phyloP scores from a whole-genome alignment of 92 coral and sea anemone genomes.

The Desmophyllum pertusum region DNA sequence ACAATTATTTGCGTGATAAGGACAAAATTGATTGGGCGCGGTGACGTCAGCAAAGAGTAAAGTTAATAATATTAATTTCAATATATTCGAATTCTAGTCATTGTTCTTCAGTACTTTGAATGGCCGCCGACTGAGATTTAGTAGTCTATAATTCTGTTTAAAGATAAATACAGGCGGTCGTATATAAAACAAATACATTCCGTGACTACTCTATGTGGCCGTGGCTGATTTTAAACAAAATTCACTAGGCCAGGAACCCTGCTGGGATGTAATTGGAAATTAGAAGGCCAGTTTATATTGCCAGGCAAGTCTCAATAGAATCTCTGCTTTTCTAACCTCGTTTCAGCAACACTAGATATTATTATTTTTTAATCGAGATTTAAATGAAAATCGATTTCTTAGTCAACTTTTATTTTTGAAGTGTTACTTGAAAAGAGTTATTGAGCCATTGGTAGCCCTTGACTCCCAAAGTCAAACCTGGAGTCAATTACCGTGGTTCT shows the following conservation, averaged over 20 bases:
- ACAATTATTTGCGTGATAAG: no score
- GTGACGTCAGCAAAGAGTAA: no score
- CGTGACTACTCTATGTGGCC: neutral
- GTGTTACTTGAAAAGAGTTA: neutral
- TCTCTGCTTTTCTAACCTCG: neutral
- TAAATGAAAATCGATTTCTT: neutral
- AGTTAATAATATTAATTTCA: no score
- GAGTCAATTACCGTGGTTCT: no score
- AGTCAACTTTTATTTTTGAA: neutral
- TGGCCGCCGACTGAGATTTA: no score
- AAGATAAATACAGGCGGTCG: neutral
- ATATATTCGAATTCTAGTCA: no score
- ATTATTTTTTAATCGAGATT: neutral
- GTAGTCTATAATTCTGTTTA: neutral
- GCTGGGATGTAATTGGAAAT: neutral
- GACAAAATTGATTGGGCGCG: no score
- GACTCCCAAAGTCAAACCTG: no score
- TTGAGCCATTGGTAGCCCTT: neutral
- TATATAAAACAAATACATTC: neutral
- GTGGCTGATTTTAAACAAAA: no score
- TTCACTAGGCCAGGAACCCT: neutral
- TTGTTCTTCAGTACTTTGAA: no score
- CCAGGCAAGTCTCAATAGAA: neutral
- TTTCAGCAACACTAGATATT: neutral
- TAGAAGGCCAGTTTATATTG: neutral